Evolutionary conservation across 2,113 vertebrate genomes (phyloP).

Genomic region (Formicarius rufipectus): DNA sequence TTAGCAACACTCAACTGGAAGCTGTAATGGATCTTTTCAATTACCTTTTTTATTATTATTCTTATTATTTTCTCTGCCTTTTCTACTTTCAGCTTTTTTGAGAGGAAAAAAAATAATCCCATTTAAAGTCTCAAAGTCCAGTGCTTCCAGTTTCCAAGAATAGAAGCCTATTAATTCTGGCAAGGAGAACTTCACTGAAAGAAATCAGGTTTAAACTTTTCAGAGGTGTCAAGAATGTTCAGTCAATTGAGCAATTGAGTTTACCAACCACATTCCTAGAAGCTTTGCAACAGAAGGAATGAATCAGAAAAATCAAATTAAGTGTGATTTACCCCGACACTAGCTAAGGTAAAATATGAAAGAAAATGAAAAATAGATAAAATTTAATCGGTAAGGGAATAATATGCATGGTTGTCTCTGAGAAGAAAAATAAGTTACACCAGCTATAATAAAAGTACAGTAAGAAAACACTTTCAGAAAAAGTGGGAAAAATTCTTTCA

Average conservation of each 20-base stretch:
- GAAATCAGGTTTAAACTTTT: slow-evolving; percentile 8
- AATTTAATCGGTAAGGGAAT: background rate
- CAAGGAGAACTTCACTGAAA: background rate
- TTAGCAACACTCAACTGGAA: background rate
- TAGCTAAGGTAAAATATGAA: background rate
- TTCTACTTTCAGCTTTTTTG: background rate
- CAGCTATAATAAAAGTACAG: background rate
- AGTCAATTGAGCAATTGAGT: background rate
- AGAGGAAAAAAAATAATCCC: background rate
- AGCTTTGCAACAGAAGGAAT: slow-evolving; percentile 28
- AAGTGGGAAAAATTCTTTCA: background rate
- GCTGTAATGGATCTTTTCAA: background rate
- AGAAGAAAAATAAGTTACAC: background rate
- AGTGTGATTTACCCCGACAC: background rate
- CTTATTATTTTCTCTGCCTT: background rate
- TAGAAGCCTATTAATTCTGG: background rate
- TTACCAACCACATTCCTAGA: background rate
- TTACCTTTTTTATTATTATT: background rate
- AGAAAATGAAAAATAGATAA: background rate
- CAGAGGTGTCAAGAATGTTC: slow-evolving; percentile 20
- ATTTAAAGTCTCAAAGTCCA: background rate
- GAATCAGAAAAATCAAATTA: slow-evolving; percentile 22
- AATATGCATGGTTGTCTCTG: background rate
- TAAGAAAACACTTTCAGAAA: background rate
- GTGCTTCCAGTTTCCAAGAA: background rate